Base-by-base conservation (phyloP, 2,113 vertebrate genomes). In the Erythrocercus mccallii region DNA sequence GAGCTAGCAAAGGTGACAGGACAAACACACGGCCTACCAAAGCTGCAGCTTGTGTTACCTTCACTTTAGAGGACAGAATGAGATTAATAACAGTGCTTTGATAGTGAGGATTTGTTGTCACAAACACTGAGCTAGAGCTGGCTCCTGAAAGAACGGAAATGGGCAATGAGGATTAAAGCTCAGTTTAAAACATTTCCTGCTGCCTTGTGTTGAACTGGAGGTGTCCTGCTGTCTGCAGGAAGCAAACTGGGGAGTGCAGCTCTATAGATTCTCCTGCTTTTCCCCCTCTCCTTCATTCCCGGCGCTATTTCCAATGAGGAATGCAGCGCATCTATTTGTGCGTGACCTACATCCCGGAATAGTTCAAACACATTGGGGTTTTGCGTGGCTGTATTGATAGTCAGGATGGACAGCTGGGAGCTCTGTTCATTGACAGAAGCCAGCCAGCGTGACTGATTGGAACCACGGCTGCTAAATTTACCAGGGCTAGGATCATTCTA, bases 331-430 rank as follows among this genome's bases (percentile, higher is more conserved):
- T 86, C 83, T 70, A 0, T 87, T 35, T 69, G 79, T 23, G 58
- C 13, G 4, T 68, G 94, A 66, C 92, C 94, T 81, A 96, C 62
- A 96, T 95, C 60, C 90, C 61, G 19, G 68, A 92, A 86, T 31
- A 81, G 74, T 57, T 44, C 17, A 16, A 77, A 19, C 35, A 11
- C 81, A 1, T 74, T 76, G 42, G 79, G 62, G 8, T 69, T 80
- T 73, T 88, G 74, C 78, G 23, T 73, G 89, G 66, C 38, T 58
- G 15, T 95, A 84, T 93, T 33, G 88, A 91, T 73, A 89, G 89
- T 33, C 33, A 47, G 68, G 47, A 51, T 25, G 84, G 86, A 38
- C 91, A 96, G 92, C 85, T 92, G 91, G 62, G 31, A 42, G 87
- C 73, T 86, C 77, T 87, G 80, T 44, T 58, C 19, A 95, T 95